Base-by-base conservation (phyloP, 2,888 invertebrate genomes). In the Cetonia aurata region DNA sequence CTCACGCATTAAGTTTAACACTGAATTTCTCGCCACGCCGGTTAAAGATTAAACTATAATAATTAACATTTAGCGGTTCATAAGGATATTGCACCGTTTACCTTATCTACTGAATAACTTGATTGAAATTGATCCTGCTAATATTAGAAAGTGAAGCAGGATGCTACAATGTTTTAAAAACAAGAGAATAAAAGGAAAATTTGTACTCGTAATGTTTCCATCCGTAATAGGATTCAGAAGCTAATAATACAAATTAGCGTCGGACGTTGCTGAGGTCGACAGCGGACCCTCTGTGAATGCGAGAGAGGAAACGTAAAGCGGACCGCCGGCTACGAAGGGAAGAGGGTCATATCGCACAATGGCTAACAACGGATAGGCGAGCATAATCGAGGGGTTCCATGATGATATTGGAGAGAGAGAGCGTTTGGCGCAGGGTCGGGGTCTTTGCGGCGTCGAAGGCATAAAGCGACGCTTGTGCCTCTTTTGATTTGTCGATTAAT, bases 401-500 rank as follows among this genome's bases (percentile, higher is more conserved):
- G 48, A 62, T 62, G 48, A 62, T 62, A 62, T 62, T 62, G 48
- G 62, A 25, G 25, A 62, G 25, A 62, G 62, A 48, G 62, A 46
- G 48, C 62, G 31, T 33, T 33, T 10, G 46, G 62, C 33, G 46
- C 62, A 48, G 62, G 59, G 62, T 62, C 62, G 62, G 62, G 33
- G 48, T 48, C 62, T 48, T 48, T 62, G 62, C 72, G 72, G 73
- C 75, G 75, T 77, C 80, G 77, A 78, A 76, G 76, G 79, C 78
- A 81, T 81, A 81, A 81, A 81, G 81, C 81, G 81, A 77, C 80
- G 81, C 81, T 80, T 80, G 62, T 62, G 80, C 81, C 83, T 84
- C 83, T 84, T 84, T 83, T 84, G 84, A 84, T 83, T 84, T 83
- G 82, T 79, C 84, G 83, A 84, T 84, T 84, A 84, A 84, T 84